Evolutionary conservation across 2,797 vertebrate genomes (phyloP), one percentile per base, ranked within the genome.

Genomic region (Podarcis lilfordi): DNA sequence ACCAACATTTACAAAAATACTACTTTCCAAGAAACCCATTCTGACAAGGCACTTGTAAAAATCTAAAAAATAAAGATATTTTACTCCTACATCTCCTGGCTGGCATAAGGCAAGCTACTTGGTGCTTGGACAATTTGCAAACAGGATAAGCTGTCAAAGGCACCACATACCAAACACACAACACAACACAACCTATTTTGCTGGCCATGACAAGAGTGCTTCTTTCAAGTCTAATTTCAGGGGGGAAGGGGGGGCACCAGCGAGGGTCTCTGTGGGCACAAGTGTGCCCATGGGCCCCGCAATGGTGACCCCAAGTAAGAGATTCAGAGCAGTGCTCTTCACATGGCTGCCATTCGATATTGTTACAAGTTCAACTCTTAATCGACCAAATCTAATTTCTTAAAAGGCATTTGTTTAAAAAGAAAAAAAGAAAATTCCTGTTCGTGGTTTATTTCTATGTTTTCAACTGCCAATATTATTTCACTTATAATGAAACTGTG

Each of bases 371-470:
- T 82, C 84, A 92, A 74, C 10, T 37, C 85, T 84, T 55, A 29
- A 25, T 79, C 80, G 84, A 90, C 40, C 82, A 86, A 71, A 84
- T 96, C 95, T 8, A 95, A 95, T 96, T 8, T 97, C 97, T 97
- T 97, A 96, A 89, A 96, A 95, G 94, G 95, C 94, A 96, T 96
- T 94, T 93, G 88, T 90, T 91, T 95, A 96, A 83, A 96, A 92
- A 87, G 95, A 91, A 96, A 96, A 97, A 98, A 98, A 95, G 89
- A 83, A 94, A 96, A 96, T 95, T 97, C 96, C 97, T 95, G 92
- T 96, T 97, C 97, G 95, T 97, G 93, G 88, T 94, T 97, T 96
- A 97, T 95, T 97, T 96, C 97, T 95, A 95, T 94, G 94, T 92
- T 95, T 97, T 97, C 95, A 96, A 92, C 91, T 96, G 94, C 95